Evolutionary conservation across 2,797 vertebrate species (phyloP).

Genomic region (Paguma larvata): DNA sequence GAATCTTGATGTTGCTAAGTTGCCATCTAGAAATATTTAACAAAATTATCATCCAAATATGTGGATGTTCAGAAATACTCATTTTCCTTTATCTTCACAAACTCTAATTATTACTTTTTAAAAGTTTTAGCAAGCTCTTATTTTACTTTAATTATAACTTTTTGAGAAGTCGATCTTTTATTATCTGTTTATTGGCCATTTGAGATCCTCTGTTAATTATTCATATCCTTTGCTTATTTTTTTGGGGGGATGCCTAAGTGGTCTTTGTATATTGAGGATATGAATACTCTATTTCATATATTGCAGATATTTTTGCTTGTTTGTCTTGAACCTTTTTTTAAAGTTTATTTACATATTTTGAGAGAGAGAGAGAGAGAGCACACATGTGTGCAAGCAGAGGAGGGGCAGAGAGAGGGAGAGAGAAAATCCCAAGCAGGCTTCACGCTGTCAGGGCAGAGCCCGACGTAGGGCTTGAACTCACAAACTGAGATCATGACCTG

Average conservation of each 20-base stretch:
- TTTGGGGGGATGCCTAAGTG: not conserved
- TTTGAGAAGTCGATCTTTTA: not conserved
- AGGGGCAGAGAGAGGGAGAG: too few species aligned
- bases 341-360: too few species aligned
- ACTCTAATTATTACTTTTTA: not conserved
- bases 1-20: not conserved
- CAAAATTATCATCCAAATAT: not conserved
- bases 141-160: not conserved
- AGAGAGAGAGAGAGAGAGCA: too few species aligned
- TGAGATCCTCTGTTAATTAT: not conserved
- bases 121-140: not conserved
- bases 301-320: not conserved
- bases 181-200: not conserved
- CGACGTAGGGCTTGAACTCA: too few species aligned
- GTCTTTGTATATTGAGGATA: not conserved
- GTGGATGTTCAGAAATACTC: not conserved
- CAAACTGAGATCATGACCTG: too few species aligned
- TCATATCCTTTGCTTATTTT: not conserved
- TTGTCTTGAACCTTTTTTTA: not conserved
- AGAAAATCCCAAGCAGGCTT: too few species aligned
- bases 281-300: not conserved
- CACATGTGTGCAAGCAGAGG: too few species aligned
- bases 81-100: not conserved
- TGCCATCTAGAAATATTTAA: not conserved
- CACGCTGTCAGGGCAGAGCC: too few species aligned